These are phyloP conservation scores for Oreochromis tanganicae DNA, from an alignment of 2,113 vertebrate genomes.

Conservation along the genomic window DNA sequence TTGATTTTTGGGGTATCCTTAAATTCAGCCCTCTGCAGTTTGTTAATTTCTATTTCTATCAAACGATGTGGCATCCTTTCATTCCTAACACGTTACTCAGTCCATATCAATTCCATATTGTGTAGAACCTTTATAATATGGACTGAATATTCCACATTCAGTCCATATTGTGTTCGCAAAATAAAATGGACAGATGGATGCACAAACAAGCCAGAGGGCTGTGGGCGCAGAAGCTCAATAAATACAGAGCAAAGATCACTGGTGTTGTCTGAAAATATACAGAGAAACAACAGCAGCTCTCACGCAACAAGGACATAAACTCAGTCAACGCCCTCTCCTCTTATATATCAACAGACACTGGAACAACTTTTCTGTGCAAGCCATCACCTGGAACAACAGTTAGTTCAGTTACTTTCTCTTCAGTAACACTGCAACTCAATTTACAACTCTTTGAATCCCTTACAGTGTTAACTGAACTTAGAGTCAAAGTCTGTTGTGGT, in stretches of 20 bases:
- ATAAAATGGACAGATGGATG: not conserved
- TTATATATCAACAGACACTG: not conserved
- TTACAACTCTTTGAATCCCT: not conserved
- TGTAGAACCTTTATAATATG: not conserved
- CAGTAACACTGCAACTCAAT: not conserved
- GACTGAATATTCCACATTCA: not conserved
- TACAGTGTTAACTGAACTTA: not conserved
- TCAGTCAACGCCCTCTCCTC: not conserved
- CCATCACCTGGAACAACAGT: not conserved
- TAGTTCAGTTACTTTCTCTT: not conserved
- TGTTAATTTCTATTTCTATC: not conserved
- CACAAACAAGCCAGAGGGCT: not conserved
- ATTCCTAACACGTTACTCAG: not conserved
- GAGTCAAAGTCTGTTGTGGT: not conserved
- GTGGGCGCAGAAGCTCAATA: not conserved
- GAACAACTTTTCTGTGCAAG: not conserved
- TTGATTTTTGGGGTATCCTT: not conserved
- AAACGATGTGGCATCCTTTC: not conserved
- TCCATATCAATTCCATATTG: not conserved
- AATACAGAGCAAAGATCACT: not conserved
- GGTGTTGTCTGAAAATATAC: not conserved
- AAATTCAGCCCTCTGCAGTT: not conserved
- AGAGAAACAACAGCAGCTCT: not conserved
- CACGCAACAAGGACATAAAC: not conserved
- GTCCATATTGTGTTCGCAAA: not conserved